Conservation (phyloP, 2,888 invertebrate genomes). For the Drosophila pegasa region DNA sequence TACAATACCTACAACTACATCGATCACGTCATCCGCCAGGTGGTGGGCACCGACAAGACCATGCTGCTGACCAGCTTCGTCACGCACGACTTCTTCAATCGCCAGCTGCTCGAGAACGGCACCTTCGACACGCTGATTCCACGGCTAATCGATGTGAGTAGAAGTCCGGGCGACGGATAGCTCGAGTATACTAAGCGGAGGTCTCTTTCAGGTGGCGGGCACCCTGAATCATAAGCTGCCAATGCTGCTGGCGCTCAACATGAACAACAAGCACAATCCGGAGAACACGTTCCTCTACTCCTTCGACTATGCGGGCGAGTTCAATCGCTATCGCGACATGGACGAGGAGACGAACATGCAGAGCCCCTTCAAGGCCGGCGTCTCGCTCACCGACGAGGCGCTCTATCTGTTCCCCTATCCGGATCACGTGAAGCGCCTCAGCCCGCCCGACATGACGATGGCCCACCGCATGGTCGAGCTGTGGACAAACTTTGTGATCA, state of each 20-base stretch:
- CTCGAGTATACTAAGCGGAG: background rate
- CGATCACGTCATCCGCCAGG: conserved; percentile 80
- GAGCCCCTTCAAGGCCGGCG: conserved; percentile 85
- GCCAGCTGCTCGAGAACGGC: conserved; percentile 83
- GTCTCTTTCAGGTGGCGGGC: conserved; percentile 84
- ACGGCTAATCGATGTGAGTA: conserved; percentile 85
- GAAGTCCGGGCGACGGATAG: accelerated
- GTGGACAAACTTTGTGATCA: conserved; percentile 84
- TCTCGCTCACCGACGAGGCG: conserved; percentile 87
- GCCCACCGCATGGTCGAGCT: conserved; percentile 85
- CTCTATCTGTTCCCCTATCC: conserved; percentile 86
- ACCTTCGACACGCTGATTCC: conserved; percentile 85
- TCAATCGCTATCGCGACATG: conserved; percentile 84
- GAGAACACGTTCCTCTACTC: conserved; percentile 85
- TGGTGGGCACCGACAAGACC: conserved; percentile 84
- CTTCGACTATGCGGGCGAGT: conserved; percentile 86
- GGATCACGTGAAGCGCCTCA: conserved; percentile 80
- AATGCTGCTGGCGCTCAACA: conserved; percentile 83
- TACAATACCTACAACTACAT: conserved; percentile 80
- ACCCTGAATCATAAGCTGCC: conserved; percentile 85
- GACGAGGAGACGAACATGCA: conserved; percentile 84
- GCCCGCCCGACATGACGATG: conserved; percentile 83
- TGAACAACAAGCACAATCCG: conserved; percentile 82
- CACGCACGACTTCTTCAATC: conserved; percentile 84
- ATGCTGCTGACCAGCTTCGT: conserved; percentile 85